Evolutionary conservation across 2,888 invertebrate species (phyloP).

Genomic region (Erpobdella octoculata): DNA sequence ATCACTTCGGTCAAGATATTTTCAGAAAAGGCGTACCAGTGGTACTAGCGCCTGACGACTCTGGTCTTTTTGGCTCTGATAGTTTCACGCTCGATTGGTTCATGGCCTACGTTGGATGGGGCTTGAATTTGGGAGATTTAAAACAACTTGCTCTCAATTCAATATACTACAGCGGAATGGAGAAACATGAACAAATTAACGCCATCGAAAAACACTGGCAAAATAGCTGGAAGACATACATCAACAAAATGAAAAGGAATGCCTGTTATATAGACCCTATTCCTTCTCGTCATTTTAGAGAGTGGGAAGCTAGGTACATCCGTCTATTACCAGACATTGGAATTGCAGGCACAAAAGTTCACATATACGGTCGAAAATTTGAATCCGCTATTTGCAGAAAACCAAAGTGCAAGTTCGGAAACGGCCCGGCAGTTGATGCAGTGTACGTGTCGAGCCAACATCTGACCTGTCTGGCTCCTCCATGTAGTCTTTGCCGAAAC

Average conservation of each 20-base stretch:
- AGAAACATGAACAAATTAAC: conserved; percentile 26
- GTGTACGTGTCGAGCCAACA: conserved; percentile 31
- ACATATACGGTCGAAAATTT: conserved; percentile 37
- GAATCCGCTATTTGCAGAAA: conserved; percentile 33
- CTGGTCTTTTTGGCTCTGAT: conserved; percentile 39
- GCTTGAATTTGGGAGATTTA: conserved; percentile 37
- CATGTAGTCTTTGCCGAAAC: not conserved
- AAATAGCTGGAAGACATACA: conserved; percentile 36
- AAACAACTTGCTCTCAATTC: conserved; percentile 38
- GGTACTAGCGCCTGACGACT: conserved; percentile 39
- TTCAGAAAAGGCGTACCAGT: conserved; percentile 36
- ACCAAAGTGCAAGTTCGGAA: conserved; percentile 34
- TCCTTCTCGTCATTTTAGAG: not conserved
- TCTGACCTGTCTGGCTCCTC: conserved; percentile 34
- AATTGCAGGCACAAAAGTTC: conserved; percentile 32
- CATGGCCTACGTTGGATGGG: conserved; percentile 39
- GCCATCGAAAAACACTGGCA: conserved; percentile 36
- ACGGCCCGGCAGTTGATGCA: not conserved
- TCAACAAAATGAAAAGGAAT: conserved; percentile 27
- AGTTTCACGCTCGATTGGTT: conserved; percentile 40
- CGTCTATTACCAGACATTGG: not conserved
- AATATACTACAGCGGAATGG: conserved; percentile 36
- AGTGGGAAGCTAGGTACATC: not conserved
- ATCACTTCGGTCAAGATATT: conserved; percentile 37
- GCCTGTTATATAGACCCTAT: too few species aligned